phyloP scores from a whole-genome alignment of 2,113 vertebrate genomes.

The rat (Rattus norvegicus) region GRCr8 NC_086021.1:186972501-186973000 shows the following conservation, averaged over 20 bases:
- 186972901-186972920: too few relatives aligned
- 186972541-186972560: too few relatives aligned
- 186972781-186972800: neutral
- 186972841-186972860: neutral
- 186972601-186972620: too few relatives aligned
- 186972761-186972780: neutral
- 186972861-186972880: neutral
- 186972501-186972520: too few relatives aligned
- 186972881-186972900: neutral
- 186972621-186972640: too few relatives aligned
- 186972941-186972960: neutral
- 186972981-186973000: accelerated
- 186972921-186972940: accelerated
- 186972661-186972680: neutral
- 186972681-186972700: neutral
- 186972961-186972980: neutral
- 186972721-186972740: neutral
- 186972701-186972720: neutral
- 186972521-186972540: too few relatives aligned
- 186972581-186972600: too few relatives aligned
- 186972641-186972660: too few relatives aligned
- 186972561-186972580: too few relatives aligned
- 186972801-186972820: neutral
- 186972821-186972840: neutral
- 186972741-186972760: accelerated